Base-by-base conservation (phyloP, 2,797 vertebrate species). In the Austrolebias charrua region DNA sequence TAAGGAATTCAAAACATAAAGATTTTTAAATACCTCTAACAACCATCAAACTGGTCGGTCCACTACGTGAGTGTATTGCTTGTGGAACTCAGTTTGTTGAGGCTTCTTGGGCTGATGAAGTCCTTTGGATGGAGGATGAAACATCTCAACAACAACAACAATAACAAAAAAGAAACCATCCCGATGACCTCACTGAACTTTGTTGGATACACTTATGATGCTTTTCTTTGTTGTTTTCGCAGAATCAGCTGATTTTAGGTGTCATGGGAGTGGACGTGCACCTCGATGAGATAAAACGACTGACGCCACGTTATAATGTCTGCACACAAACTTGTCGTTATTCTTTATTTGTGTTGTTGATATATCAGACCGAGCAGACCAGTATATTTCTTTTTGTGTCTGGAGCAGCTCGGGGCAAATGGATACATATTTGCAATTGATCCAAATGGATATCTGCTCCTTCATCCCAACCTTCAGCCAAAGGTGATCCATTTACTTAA, bases 251-350 rank as follows among this genome's bases (percentile, higher is more conserved):
- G 67, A 98, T 99, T 83, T 90, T 99, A 60, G 98, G 98, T 0
- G 98, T 99, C 69, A 98, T 99, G 96, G 98, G 96, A 55, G 95
- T 99, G 0, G 98, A 99, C 0, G 95, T 99, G 63, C 95, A 97
- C 83, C 93, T 99, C 58, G 95, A 96, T 1, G 97, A 99, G 82
- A 96, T 99, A 89, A 98, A 96, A 89, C 95, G 90, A 72, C 91
- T 99, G 79, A 98, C 96, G 0, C 96, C 96, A 0, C 94, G 94
- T 59, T 98, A 91, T 75, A 93, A 91, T 56, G 93, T 93, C 78
- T 75, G 88, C 79, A 44, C 51, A 71, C 20, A 60, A 59, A 31
- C 28, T 1, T 16, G 33, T 51, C 16, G 28, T 53, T 33, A 45
- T 13, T 63, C 14, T 63, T 40, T 1, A 29, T 62, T 52, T 63